Evolutionary conservation across 2,797 vertebrate species (phyloP).

Genomic region (Trachurus trachurus): DNA sequence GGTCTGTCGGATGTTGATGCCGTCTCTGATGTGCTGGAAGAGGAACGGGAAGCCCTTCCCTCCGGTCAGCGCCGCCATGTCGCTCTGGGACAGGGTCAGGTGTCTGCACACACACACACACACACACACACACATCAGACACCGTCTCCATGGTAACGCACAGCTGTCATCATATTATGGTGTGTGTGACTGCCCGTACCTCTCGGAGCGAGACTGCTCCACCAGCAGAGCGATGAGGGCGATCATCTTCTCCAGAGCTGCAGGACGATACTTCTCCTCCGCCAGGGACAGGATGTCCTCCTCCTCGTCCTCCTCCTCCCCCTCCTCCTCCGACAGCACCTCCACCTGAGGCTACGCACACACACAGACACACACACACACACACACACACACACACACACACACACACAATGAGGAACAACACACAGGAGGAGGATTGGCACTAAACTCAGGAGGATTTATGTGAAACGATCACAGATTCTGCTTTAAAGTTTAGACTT

Average conservation of each 20-base stretch:
- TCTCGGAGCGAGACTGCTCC: conserved; percentile 98
- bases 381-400: too few relatives aligned
- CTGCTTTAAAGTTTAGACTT: too few relatives aligned
- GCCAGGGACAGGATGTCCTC: conserved; percentile 98
- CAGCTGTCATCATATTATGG: too few relatives aligned
- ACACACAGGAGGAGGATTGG: too few relatives aligned
- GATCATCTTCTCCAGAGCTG: conserved; percentile 99
- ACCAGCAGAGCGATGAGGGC: conserved; percentile 97
- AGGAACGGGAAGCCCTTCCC: conserved; percentile 99
- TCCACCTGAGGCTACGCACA: conserved; percentile 93
- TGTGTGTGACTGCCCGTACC: conserved; percentile 76
- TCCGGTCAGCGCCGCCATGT: conserved; percentile 98
- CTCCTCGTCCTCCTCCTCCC: conserved; percentile 97
- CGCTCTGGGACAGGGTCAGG: conserved; percentile 97
- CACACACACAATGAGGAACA: too few relatives aligned
- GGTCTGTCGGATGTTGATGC: conserved; percentile 98
- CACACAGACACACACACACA: too few relatives aligned
- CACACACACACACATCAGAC: neutral
- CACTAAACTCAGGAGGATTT: too few relatives aligned
- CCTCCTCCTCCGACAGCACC: conserved; percentile 98
- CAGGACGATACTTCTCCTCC: conserved; percentile 98
- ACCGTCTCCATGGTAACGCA: neutral
- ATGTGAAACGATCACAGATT: too few relatives aligned
- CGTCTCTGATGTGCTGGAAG: conserved; percentile 98
- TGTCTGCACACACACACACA: conserved; percentile 86